Evolutionary conservation across 2,113 vertebrate genomes (phyloP).

Genomic region (Scatophagus argus): DNA sequence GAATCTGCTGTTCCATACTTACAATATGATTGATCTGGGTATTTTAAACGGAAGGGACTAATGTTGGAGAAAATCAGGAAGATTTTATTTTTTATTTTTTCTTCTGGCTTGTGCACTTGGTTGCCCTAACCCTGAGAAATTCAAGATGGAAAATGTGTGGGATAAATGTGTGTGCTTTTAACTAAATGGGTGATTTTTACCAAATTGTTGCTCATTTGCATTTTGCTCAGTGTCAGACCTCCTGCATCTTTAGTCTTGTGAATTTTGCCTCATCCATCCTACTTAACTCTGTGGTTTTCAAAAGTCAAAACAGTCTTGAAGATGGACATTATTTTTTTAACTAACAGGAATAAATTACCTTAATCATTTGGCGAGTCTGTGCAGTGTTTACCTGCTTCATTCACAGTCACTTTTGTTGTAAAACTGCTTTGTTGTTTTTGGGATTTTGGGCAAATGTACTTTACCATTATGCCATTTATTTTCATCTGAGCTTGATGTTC

Average conservation of each 20-base stretch:
- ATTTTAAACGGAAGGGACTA: too few relatives aligned
- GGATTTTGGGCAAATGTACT: not conserved
- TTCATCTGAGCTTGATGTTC: not conserved
- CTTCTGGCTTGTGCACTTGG: too few relatives aligned
- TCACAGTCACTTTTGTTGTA: not conserved
- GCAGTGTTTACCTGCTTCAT: not conserved
- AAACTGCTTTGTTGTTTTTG: slow-evolving; percentile 4
- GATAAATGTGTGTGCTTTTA: not conserved
- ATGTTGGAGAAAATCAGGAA: too few relatives aligned
- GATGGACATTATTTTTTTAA: not conserved
- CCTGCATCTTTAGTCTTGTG: not conserved
- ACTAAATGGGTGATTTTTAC: not conserved
- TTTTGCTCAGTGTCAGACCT: too few relatives aligned
- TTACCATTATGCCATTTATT: slow-evolving; percentile 4
- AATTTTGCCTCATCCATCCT: not conserved
- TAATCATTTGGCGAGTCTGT: not conserved
- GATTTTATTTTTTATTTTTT: too few relatives aligned
- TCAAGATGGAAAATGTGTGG: not conserved
- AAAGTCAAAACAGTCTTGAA: not conserved
- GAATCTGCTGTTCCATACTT: too few relatives aligned
- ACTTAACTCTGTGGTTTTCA: not conserved
- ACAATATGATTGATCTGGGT: too few relatives aligned
- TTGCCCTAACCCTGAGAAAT: too few relatives aligned
- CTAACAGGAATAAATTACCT: not conserved
- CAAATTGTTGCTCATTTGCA: too few relatives aligned